phyloP scores from a whole-genome alignment of 2,888 invertebrate species.

The Campoletis raptor region DNA sequence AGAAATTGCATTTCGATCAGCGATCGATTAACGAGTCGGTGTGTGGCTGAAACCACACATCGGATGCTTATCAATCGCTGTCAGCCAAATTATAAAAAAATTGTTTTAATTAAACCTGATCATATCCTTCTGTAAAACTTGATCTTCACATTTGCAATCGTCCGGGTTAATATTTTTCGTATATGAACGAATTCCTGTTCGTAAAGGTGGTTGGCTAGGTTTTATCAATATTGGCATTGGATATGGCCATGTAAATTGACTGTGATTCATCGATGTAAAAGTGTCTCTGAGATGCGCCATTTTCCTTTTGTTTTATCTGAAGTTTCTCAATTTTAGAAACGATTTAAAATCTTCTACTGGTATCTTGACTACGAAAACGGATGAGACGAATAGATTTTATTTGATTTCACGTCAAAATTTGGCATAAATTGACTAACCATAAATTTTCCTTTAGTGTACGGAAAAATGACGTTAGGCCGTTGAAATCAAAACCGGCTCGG shows the following conservation, averaged over 20 bases:
- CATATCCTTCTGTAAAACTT: slow-evolving; percentile 87
- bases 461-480: slow-evolving; percentile 57
- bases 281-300: slow-evolving; percentile 82
- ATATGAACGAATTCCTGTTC: slow-evolving; percentile 85
- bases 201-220: slow-evolving; percentile 87
- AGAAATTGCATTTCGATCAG: background rate
- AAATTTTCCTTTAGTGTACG: slow-evolving; percentile 59
- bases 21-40: background rate
- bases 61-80: no score
- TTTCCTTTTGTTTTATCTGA: background rate
- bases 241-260: slow-evolving; percentile 88
- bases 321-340: background rate
- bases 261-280: slow-evolving; percentile 85
- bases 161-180: slow-evolving; percentile 87
- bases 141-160: slow-evolving; percentile 89
- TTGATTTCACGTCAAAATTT: background rate
- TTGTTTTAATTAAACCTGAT: slow-evolving; percentile 82
- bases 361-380: background rate
- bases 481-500: slow-evolving; percentile 59
- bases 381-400: background rate
- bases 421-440: slow-evolving; percentile 43
- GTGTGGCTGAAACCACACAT: background rate
- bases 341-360: background rate
- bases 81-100: background rate
- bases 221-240: slow-evolving; percentile 87